These are phyloP conservation scores for Malurus leucopterus DNA, from an alignment of 2,797 vertebrate genomes.

Conservation along the genomic window DNA sequence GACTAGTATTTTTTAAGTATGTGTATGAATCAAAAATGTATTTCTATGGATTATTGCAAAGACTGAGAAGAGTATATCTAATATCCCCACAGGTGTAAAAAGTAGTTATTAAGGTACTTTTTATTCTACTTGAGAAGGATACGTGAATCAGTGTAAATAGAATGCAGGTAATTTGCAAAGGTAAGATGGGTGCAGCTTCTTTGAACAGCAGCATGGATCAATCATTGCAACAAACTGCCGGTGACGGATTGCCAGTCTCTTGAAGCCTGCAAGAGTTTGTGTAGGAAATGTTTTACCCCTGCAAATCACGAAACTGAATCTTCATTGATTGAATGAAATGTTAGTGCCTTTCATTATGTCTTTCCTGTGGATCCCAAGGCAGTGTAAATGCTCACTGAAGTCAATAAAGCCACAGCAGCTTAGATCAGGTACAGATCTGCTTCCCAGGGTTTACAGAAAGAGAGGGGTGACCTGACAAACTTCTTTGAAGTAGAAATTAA, in stretches of 20 bases:
- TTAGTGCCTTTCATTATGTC: neutral
- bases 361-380: neutral
- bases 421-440: neutral
- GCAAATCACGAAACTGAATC: neutral
- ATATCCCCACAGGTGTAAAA: neutral
- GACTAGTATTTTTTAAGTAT: neutral
- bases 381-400: neutral
- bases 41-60: neutral
- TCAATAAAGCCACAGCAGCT: neutral
- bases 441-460: neutral
- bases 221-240: neutral
- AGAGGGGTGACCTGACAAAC: neutral
- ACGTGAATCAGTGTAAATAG: neutral
- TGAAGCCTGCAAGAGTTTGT: neutral
- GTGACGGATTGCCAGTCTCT: neutral
- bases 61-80: neutral
- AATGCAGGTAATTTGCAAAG: neutral
- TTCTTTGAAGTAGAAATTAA: neutral
- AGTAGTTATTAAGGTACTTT: neutral
- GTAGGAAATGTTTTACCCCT: neutral
- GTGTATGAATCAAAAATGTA: neutral
- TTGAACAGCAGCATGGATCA: neutral
- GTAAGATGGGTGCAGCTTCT: neutral
- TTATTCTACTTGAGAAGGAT: neutral
- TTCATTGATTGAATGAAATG: neutral